Evolutionary conservation across 1,140 invertebrate genomes (phyloP).

Genomic region (Calephelis virginiensis): DNA sequence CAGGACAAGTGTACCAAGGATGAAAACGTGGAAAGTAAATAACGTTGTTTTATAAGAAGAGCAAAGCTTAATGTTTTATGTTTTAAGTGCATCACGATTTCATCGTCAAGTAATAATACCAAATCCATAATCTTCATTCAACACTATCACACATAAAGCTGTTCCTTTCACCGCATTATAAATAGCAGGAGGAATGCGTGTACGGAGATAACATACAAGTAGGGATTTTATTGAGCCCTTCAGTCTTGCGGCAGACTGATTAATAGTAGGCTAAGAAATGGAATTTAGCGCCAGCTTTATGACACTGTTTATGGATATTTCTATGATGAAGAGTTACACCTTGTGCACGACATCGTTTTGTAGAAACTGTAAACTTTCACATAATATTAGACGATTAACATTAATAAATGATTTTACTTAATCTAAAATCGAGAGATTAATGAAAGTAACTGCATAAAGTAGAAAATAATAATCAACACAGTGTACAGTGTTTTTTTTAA

Average conservation of each 20-base stretch:
- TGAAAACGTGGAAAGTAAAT: neutral
- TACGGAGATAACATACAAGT: slow-evolving; percentile 45
- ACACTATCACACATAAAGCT: slow-evolving; percentile 53
- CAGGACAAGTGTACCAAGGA: neutral
- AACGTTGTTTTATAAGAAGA: slow-evolving; percentile 4
- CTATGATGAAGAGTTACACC: slow-evolving; percentile 7
- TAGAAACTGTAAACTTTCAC: neutral
- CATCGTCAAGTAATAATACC: slow-evolving; percentile 30
- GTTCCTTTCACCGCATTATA: slow-evolving; percentile 56
- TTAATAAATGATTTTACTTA: neutral
- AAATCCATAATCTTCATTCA: slow-evolving; percentile 53
- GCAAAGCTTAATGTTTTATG: slow-evolving; percentile 18
- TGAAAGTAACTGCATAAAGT: too few relatives aligned
- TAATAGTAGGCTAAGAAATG: slow-evolving; percentile 38
- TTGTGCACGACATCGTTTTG: neutral
- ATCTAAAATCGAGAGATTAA: too few relatives aligned
- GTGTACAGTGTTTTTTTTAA: too few relatives aligned
- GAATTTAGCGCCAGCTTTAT: slow-evolving; percentile 33
- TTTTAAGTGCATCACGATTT: slow-evolving; percentile 20
- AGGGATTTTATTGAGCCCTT: slow-evolving; percentile 56
- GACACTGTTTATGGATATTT: slow-evolving; percentile 23
- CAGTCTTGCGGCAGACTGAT: slow-evolving; percentile 48
- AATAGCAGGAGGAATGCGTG: slow-evolving; percentile 60
- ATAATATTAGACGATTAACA: neutral
- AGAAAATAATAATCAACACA: too few relatives aligned